These are phyloP conservation scores for Ephestia elutella DNA, from an alignment of 1,140 invertebrate genomes.

Conservation along the genomic window DNA sequence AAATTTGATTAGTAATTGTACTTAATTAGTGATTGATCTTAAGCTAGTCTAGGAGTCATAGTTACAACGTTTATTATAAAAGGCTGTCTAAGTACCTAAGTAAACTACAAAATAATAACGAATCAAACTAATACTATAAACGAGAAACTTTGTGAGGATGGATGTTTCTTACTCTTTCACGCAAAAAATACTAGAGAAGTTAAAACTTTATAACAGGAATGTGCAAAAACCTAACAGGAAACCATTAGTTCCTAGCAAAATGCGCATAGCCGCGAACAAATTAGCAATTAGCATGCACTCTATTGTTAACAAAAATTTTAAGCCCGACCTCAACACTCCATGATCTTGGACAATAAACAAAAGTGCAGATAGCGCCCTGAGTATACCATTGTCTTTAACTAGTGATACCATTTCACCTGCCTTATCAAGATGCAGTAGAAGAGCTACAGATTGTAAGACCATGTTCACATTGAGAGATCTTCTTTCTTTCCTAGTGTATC, in stretches of 20 bases:
- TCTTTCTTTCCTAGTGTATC: not conserved
- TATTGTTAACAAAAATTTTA: conserved; percentile 10
- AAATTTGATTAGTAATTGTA: no score
- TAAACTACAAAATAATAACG: no score
- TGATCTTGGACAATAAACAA: conserved; percentile 26
- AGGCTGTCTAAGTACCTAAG: no score
- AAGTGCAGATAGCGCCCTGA: conserved; percentile 17
- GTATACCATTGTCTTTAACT: conserved; percentile 21
- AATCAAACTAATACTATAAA: no score
- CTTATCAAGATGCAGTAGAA: conserved; percentile 34
- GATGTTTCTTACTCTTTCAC: no score
- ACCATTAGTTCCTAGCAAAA: not conserved
- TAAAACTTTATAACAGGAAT: no score
- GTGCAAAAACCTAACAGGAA: not conserved
- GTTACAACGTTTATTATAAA: no score
- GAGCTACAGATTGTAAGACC: not conserved
- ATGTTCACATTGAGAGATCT: not conserved
- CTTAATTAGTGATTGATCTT: not conserved
- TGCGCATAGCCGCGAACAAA: not conserved
- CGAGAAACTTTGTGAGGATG: no score
- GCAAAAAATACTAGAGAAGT: no score
- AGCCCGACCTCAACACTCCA: conserved; percentile 15
- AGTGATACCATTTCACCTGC: conserved; percentile 29
- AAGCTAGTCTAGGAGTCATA: no score
- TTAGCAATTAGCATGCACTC: conserved; percentile 3